Evolutionary conservation across 2,113 vertebrate genomes (phyloP).

Genomic region (Trematocara zebra): DNA sequence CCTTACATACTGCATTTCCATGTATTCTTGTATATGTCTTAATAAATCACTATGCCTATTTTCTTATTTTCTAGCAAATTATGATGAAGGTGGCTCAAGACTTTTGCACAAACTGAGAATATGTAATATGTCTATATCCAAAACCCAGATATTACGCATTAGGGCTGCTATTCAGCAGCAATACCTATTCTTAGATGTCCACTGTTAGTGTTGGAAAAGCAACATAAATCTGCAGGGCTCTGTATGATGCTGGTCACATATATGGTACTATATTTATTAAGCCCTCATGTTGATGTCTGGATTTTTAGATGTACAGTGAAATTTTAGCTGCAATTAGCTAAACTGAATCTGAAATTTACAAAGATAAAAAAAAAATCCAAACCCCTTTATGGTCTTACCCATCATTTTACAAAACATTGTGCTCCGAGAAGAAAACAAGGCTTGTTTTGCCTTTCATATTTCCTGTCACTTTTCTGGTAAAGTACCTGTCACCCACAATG

Average conservation of each 20-base stretch:
- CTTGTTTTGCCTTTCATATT: background rate
- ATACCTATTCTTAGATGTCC: background rate
- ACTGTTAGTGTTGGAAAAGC: background rate
- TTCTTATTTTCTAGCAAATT: background rate
- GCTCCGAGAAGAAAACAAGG: background rate
- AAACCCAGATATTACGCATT: background rate
- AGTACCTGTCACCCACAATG: background rate
- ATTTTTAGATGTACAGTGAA: background rate
- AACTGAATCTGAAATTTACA: background rate
- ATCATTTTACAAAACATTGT: background rate
- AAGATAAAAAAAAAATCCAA: background rate
- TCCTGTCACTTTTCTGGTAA: background rate
- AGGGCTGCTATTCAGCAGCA: background rate
- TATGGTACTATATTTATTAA: background rate
- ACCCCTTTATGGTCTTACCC: background rate
- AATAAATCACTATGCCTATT: background rate
- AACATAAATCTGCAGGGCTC: background rate
- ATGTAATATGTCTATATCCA: background rate
- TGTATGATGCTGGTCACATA: background rate
- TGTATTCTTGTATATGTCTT: background rate
- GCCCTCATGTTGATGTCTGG: background rate
- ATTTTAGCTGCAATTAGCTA: background rate
- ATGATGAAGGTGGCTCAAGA: background rate
- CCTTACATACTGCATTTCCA: background rate
- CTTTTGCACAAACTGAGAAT: background rate